Evolutionary conservation across 2,113 vertebrate genomes (phyloP).

Genomic region (Quiscalus mexicanus): DNA sequence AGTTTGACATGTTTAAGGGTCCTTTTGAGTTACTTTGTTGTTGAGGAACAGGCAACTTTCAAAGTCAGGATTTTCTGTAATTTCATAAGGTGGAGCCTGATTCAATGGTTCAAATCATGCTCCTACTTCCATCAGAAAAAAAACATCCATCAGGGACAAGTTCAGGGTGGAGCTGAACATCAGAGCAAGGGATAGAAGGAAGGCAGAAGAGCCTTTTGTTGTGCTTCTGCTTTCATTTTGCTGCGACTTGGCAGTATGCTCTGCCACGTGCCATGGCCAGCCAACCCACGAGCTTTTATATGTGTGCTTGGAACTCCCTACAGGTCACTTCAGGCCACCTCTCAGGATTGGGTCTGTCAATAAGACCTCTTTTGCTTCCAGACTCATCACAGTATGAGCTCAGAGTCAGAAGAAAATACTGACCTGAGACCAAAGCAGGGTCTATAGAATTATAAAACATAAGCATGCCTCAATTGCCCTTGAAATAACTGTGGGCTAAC

Average conservation of each 20-base stretch:
- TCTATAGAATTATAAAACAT: not conserved
- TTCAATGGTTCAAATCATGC: not conserved
- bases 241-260: not conserved
- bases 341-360: not conserved
- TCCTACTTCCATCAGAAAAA: not conserved
- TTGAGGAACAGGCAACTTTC: not conserved
- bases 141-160: not conserved
- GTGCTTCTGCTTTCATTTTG: not conserved
- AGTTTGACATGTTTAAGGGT: not conserved
- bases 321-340: not conserved
- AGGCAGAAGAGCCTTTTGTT: not conserved
- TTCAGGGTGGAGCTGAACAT: not conserved
- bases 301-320: not conserved
- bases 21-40: not conserved
- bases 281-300: fast-evolving
- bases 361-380: not conserved
- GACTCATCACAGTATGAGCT: fast-evolving
- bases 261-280: fast-evolving
- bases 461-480: not conserved
- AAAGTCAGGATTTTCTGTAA: not conserved
- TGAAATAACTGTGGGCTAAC: not conserved
- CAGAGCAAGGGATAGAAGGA: not conserved
- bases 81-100: not conserved
- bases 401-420: not conserved
- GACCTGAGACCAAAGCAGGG: not conserved